Evolutionary conservation across 2,113 vertebrate genomes (phyloP), one percentile per base, ranked within the genome.

Genomic region (Lathamus discolor): DNA sequence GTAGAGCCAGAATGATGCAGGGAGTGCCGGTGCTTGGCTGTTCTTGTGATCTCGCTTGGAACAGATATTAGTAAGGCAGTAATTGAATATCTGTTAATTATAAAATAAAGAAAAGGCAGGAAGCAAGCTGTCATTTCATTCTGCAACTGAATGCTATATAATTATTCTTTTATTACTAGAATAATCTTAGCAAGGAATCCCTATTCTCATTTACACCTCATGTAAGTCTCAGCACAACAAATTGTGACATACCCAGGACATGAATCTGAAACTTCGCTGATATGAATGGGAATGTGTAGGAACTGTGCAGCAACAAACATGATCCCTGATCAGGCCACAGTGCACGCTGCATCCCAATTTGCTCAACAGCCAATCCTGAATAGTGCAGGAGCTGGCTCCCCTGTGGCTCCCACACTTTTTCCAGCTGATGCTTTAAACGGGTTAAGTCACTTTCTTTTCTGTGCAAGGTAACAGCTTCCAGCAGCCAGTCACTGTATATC

Each of bases 91-190:
- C 57, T 84, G 85, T 93, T 94, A 93, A 94, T 88, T 88, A 79
- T 22, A 88, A 73, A 92, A 92, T 6, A 54, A 48, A 86, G 83
- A 48, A 90, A 92, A 90, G 64, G 35, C 62, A 67, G 66, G 44
- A 91, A 88, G 78, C 86, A 86, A 95, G 74, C 80, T 96, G 83
- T 91, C 88, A 84, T 76, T 91, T 96, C 73, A 89, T 61, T 82
- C 76, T 96, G 81, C 88, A 69, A 89, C 57, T 63, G 69, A 94
- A 91, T 86, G 57, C 52, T 66, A n/a, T 48, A 35, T 69, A 90
- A 92, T 95, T 84, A 88, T 67, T 89, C 12, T 35, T 94, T 92
- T 79, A 85, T 93, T 86, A 31, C 77, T 18, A 39, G 81, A 59
- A 76, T 43, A 79, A 91, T 76, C 57, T 44, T 68, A 82, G 44